phyloP scores from a whole-genome alignment of 2,888 invertebrate species.

The Machimus atricapillus region DNA sequence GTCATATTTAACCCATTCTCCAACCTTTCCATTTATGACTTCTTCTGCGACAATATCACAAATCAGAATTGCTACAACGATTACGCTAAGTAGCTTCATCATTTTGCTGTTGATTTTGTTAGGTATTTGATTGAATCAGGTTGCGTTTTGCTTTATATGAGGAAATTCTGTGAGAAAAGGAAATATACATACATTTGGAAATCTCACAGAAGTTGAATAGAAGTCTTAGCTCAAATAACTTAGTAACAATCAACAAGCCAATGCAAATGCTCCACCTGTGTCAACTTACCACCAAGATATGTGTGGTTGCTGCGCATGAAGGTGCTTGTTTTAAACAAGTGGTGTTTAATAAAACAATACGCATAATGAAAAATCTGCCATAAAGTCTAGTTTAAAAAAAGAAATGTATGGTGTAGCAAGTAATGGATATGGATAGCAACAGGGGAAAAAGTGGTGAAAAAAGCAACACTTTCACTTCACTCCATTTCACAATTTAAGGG shows the following conservation, averaged over 20 bases:
- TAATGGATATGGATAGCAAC: too few species aligned
- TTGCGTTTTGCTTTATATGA: neutral
- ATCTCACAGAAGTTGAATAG: neutral
- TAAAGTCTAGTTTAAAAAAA: neutral
- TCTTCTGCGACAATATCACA: neutral
- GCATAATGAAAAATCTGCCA: neutral
- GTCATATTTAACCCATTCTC: neutral
- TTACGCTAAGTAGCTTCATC: neutral
- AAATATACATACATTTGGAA: neutral
- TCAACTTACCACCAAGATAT: neutral
- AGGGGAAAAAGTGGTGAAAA: too few species aligned
- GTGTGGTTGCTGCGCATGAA: neutral
- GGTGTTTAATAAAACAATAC: neutral
- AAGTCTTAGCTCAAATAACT: neutral
- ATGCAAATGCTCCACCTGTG: neutral
- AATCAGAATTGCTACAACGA: neutral
- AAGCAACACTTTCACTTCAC: too few species aligned
- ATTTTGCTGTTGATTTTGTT: neutral
- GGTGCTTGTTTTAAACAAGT: neutral
- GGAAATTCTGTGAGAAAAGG: neutral
- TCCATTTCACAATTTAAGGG: too few species aligned
- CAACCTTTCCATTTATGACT: neutral
- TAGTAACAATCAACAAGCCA: neutral
- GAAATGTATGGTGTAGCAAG: too few species aligned
- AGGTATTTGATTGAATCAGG: neutral